Evolutionary conservation across 1,140 invertebrate genomes (phyloP), one percentile per base, ranked within the genome.

Genomic region (Neodiprion virginianus): DNA sequence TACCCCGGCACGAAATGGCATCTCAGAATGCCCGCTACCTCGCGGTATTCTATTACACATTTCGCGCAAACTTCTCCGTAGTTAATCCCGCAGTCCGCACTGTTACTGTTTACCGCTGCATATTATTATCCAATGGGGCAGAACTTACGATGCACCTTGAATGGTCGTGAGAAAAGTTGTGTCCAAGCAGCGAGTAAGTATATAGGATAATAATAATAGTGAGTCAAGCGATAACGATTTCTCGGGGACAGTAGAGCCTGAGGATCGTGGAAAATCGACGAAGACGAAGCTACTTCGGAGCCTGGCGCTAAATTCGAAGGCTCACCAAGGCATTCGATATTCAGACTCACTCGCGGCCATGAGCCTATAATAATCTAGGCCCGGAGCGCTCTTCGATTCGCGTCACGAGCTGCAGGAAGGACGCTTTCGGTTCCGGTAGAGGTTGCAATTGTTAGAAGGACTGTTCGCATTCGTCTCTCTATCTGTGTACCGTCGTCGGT

Each of bases 131-230:
- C 53, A 61, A 61, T 61, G n/a, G 53, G 53, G 53, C 53, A 17
- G 53, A 61, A 61, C 53, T 61, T 61, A 61, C n/a, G 53, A 61
- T 61, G 11, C n/a, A 61, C 53, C 53, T 61, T 61, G 53, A 61
- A 61, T 61, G 53, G 5, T 61, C 53, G 53, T 61, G 53, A 61
- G 53, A 61, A 61, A 14, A 14, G 11, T 61, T 14, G n/a, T 61
- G n/a, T 17, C 11, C 53, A 17, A 40, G 28, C 28, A 40, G 28
- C 28, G 28, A 5, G 28, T 40, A 40, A 40, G 5, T 40, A 40
- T 40, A 40, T 40, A 40, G 28, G 28, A 40, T 40, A 40, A 12
- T 12, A 61, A 61, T 61, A 61, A 61, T 61, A 4, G 28, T 40
- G 28, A 40, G 28, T 40, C 28, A 40, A 40, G 53, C 53, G 53